These are phyloP conservation scores for Erebia aethiops DNA, from an alignment of 2,888 invertebrate species.

Conservation along the genomic window DNA sequence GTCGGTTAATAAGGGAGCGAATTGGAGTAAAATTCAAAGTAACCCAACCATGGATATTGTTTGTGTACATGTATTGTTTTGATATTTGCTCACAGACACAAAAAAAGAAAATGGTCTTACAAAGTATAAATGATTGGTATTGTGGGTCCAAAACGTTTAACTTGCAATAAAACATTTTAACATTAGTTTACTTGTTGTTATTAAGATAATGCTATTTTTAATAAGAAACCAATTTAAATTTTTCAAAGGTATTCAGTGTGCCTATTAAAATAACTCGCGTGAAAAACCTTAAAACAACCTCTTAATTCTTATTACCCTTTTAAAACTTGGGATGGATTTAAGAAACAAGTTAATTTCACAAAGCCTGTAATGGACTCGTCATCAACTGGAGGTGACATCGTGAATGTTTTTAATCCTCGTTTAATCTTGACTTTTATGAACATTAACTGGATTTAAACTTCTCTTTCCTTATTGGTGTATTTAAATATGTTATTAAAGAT, in stretches of 20 bases:
- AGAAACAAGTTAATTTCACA: constrained; percentile 2
- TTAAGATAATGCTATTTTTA: neutral
- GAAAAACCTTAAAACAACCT: neutral
- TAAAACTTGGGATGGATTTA: constrained; percentile 1
- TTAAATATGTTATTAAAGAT: neutral
- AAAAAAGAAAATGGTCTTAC: too few species aligned
- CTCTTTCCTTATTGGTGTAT: neutral
- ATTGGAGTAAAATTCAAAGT: too few species aligned
- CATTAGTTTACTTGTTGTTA: too few species aligned
- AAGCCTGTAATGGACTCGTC: neutral
- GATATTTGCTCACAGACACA: too few species aligned
- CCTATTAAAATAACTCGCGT: neutral
- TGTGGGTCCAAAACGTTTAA: too few species aligned
- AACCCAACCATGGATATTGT: too few species aligned
- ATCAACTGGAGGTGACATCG: neutral
- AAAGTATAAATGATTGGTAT: too few species aligned
- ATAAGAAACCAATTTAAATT: neutral
- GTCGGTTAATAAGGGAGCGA: too few species aligned
- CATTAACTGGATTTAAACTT: neutral
- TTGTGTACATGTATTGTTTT: too few species aligned
- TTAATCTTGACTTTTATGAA: neutral
- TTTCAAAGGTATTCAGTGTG: neutral
- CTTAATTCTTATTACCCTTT: neutral
- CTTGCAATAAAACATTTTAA: too few species aligned
- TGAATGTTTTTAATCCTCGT: neutral